A percentile compares a stretch with the other conserved stretches of the same genome.
These are phyloP conservation scores for Drosophila niveifrons DNA, from an alignment of 2,888 invertebrate species.

Conservation along the genomic window DNA sequence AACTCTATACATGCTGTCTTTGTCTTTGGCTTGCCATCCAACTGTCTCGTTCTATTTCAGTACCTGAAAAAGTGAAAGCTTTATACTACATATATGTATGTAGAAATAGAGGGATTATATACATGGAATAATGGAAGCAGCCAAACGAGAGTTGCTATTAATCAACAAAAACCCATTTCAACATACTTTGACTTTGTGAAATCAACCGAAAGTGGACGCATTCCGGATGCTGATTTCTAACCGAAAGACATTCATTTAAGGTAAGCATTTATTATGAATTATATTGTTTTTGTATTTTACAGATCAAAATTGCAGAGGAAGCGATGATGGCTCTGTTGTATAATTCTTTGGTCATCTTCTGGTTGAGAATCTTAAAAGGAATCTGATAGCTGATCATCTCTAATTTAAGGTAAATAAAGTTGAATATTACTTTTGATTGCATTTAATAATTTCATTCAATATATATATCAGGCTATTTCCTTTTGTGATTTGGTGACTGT, in stretches of 20 bases:
- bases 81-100: not conserved
- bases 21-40: slow-evolving; percentile 46
- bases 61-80: slow-evolving; percentile 47
- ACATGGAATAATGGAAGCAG: slow-evolving; percentile 19
- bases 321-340: not conserved
- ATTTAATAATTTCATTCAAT: not conserved
- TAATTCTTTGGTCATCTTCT: not conserved
- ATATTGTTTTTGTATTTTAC: not conserved
- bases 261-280: not conserved
- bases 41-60: slow-evolving; percentile 53
- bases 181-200: slow-evolving; percentile 3
- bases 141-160: slow-evolving; percentile 2
- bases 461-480: not conserved
- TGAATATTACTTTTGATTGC: not conserved
- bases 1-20: slow-evolving; percentile 37
- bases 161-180: not conserved
- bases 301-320: not conserved
- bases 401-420: not conserved
- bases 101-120: slow-evolving; percentile 15
- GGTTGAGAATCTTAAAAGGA: not conserved
- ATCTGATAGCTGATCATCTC: not conserved
- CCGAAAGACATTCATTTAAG: not conserved
- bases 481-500: not conserved
- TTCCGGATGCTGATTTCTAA: not conserved
- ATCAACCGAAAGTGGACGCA: slow-evolving; percentile 1